These are phyloP conservation scores for Idaea aversata DNA, from an alignment of 2,888 invertebrate genomes.

Conservation along the genomic window DNA sequence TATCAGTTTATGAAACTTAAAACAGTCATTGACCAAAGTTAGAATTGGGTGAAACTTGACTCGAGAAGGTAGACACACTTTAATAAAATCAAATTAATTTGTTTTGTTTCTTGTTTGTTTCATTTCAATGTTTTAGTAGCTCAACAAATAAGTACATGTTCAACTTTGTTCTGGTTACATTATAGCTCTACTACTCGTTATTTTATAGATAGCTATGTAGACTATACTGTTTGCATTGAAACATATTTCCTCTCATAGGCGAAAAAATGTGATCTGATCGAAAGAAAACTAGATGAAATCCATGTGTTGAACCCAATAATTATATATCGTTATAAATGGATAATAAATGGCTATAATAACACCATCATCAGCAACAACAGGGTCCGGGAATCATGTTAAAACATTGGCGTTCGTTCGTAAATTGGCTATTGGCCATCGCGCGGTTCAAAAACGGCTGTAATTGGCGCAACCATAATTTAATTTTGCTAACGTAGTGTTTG, in stretches of 20 bases:
- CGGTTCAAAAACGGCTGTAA: constrained; percentile 73
- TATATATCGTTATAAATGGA: constrained; percentile 6
- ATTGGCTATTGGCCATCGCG: constrained; percentile 70
- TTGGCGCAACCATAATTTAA: constrained; percentile 74
- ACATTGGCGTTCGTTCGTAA: constrained; percentile 53
- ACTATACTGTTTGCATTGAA: too few relatives aligned
- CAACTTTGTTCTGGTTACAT: background rate
- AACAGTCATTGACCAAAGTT: background rate
- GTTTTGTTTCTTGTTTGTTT: background rate
- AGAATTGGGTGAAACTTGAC: background rate
- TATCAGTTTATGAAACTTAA: background rate
- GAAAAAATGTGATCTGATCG: too few relatives aligned
- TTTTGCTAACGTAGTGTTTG: constrained; percentile 74
- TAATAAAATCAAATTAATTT: background rate
- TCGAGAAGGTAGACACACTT: constrained; percentile 10
- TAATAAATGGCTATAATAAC: constrained; percentile 19
- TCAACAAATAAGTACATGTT: background rate
- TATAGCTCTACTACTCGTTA: background rate
- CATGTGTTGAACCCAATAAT: background rate
- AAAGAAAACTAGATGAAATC: background rate
- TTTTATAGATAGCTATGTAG: too few relatives aligned
- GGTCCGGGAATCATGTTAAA: constrained; percentile 37
- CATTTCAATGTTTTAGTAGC: background rate
- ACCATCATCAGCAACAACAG: constrained; percentile 26
- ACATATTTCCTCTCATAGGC: too few relatives aligned